These are phyloP conservation scores for Mus musculus DNA, from an alignment of 2,113 vertebrate genomes.

Conservation along the genomic window DNA sequence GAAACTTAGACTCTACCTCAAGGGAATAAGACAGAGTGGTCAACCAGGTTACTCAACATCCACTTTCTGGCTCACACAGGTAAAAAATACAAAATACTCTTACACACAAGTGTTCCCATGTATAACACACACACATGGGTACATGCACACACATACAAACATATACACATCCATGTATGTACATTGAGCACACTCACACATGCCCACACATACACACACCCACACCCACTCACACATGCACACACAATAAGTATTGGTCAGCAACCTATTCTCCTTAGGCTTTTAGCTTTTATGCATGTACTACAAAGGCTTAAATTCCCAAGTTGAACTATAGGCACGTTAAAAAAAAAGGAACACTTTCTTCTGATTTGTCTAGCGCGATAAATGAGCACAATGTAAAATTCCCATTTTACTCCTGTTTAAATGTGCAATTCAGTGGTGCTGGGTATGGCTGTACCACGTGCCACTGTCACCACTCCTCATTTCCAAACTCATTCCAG, in stretches of 20 bases:
- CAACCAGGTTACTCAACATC: neutral
- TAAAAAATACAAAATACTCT: neutral
- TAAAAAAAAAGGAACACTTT: neutral
- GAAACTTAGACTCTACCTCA: neutral
- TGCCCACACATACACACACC: too few relatives aligned
- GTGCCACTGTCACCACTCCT: rapidly evolving
- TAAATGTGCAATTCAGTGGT: neutral
- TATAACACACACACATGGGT: too few relatives aligned
- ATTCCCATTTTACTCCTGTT: neutral
- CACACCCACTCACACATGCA: neutral
- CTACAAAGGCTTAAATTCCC: neutral
- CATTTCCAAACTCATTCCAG: neutral
- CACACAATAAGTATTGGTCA: neutral
- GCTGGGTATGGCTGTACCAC: too few relatives aligned
- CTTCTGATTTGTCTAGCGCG: neutral
- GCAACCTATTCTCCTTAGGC: neutral
- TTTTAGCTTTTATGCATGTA: neutral
- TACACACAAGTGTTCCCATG: neutral
- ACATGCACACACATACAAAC: neutral
- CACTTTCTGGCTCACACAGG: neutral
- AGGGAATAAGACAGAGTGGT: neutral
- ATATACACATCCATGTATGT: neutral
- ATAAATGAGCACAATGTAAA: neutral
- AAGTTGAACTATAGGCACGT: neutral
- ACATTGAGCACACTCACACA: neutral